Base-by-base conservation (phyloP, 2,113 vertebrate genomes). In the Labrus mixtus region DNA sequence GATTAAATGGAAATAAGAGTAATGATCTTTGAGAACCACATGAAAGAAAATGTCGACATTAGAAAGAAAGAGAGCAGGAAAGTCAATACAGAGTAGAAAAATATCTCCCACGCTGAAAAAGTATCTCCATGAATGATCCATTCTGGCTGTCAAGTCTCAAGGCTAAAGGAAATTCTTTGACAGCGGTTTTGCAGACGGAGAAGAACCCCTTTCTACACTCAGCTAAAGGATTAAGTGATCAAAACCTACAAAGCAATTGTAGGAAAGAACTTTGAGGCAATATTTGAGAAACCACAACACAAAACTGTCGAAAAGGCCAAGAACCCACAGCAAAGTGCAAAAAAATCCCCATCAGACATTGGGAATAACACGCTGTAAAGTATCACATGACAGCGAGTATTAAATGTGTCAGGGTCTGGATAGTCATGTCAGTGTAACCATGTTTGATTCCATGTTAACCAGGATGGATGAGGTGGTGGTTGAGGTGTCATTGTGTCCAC, bases 311-410 rank as follows among this genome's bases (percentile, higher is more conserved):
- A 73, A 76, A 61, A 25, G 6, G 4, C 23, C 12, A n/a, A 81
- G 33, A 77, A 83, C 79, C 84, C 82, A 79, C 82, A 80, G 79
- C 60, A 83, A 86, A 90, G 82, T 41, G 73, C 58, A 66, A 54
- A 41, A 71, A 80, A 85, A 51, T 57, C 60, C 67, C 54, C 80
- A 73, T 68, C 77, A 84, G 62, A 73, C 68, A 55, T 68, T 64
- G 59, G 61, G 63, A 79, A 74, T 75, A 80, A 81, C 53, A 59
- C 39, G 20, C 73, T 59, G 68, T 43, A 25, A 59, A 82, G 74
- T 76, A 67, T 85, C 83, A 68, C 53, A 76, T 81, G 84, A 72
- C 87, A 55, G 78, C 11, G 1, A 22, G 46, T 23, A 75, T 79
- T 86, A 59, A 78, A 84, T 1, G 59, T 73, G 72, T 86, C 80